phyloP scores from a whole-genome alignment of 2,797 vertebrate species.

The Champsocephalus gunnari region DNA sequence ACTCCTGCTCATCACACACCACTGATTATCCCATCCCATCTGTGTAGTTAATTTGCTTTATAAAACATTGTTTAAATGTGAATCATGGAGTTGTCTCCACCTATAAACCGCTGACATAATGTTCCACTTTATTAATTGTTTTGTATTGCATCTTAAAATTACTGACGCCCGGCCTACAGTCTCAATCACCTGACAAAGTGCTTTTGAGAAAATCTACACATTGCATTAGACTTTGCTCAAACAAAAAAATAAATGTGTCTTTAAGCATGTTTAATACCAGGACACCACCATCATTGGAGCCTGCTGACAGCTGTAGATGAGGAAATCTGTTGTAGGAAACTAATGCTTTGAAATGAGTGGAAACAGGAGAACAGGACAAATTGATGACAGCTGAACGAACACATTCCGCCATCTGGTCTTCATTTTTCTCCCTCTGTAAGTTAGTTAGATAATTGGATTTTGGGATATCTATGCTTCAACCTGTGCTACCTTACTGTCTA shows the following conservation, averaged over 20 bases:
- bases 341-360: conserved; percentile 58
- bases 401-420: conserved; percentile 24
- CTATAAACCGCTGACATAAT: conserved; percentile 53
- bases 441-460: conserved; percentile 69
- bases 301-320: conserved; percentile 60
- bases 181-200: conserved; percentile 46
- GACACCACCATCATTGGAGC: conserved; percentile 28
- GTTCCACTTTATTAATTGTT: conserved; percentile 58
- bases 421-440: conserved; percentile 16
- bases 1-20: too few relatives aligned
- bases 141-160: conserved; percentile 41
- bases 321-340: conserved; percentile 61
- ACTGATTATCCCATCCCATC: too few relatives aligned
- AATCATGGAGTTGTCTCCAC: not conserved
- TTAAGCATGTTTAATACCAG: conserved; percentile 23
- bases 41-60: too few relatives aligned
- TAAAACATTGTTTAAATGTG: too few relatives aligned
- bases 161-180: conserved; percentile 30
- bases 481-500: conserved; percentile 28
- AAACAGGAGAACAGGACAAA: conserved; percentile 61
- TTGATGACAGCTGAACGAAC: conserved; percentile 71
- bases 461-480: conserved; percentile 38
- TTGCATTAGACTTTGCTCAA: conserved; percentile 27
- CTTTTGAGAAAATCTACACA: conserved; percentile 15
- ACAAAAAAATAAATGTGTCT: conserved; percentile 17